phyloP scores from a whole-genome alignment of 37 sponge, comb jelly and placozoan genomes.

The Diacarnus erythraeanus region DNA sequence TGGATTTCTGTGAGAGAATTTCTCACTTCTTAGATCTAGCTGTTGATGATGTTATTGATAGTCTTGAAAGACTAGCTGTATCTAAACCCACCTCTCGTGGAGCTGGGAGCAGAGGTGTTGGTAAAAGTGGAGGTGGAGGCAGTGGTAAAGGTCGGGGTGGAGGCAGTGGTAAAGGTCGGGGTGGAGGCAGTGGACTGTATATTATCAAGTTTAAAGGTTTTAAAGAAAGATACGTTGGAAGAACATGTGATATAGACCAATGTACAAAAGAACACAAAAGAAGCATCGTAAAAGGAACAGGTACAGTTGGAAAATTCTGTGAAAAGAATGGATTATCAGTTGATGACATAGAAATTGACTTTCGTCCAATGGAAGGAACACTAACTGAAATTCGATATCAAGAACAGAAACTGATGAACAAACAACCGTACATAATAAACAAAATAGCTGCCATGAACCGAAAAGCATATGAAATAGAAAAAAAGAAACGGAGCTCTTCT shows the following conservation, averaged over 20 bases:
- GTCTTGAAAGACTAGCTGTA: no score
- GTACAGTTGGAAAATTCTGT: not conserved
- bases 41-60: no score
- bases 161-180: no score
- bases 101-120: slow-evolving; percentile 9
- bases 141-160: not conserved
- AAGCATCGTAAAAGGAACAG: not conserved
- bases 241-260: not conserved
- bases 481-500: no score
- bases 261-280: not conserved
- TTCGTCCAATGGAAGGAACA: not conserved
- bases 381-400: not conserved
- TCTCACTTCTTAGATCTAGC: no score
- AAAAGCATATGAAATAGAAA: not conserved
- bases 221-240: not conserved
- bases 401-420: not conserved
- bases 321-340: no score
- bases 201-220: not conserved
- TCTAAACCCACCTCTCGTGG: no score
- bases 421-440: no score
- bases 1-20: no score
- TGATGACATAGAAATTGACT: not conserved
- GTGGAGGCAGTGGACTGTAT: no score
- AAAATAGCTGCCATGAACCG: not conserved
- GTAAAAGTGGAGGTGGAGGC: slow-evolving; percentile 4